These are phyloP conservation scores for Pararge aegeria DNA, from an alignment of 1,140 invertebrate species.

Conservation along the genomic window DNA sequence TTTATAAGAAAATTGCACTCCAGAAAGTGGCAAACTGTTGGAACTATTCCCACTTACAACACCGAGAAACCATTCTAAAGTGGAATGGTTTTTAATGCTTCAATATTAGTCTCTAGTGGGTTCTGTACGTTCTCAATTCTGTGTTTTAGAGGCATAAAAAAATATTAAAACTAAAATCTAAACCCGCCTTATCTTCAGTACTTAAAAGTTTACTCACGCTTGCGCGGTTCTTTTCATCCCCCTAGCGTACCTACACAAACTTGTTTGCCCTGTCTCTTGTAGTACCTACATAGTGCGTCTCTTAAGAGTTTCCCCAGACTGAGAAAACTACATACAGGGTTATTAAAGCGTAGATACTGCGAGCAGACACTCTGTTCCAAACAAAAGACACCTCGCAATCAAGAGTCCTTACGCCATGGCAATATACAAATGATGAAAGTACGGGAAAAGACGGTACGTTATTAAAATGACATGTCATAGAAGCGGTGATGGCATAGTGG, in stretches of 20 bases:
- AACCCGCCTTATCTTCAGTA: too few relatives aligned
- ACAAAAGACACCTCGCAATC: not conserved
- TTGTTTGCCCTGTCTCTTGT: not conserved
- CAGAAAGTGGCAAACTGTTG: too few relatives aligned
- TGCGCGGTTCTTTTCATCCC: not conserved
- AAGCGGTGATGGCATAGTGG: too few relatives aligned
- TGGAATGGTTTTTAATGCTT: too few relatives aligned
- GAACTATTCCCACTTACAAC: too few relatives aligned
- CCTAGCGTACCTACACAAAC: not conserved
- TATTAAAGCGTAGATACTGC: not conserved
- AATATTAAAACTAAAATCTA: too few relatives aligned
- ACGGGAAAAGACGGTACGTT: not conserved
- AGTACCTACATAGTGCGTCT: not conserved
- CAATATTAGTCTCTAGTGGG: too few relatives aligned
- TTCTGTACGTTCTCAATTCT: too few relatives aligned
- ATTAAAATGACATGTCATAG: not conserved
- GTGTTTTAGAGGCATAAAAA: too few relatives aligned
- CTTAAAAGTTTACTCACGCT: too few relatives aligned
- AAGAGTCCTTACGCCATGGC: not conserved
- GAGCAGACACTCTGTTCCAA: not conserved
- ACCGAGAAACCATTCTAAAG: too few relatives aligned
- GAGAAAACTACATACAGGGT: not conserved
- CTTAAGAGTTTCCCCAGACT: not conserved
- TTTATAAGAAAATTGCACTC: too few relatives aligned
- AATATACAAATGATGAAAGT: not conserved